Percentiles rank a stretch among this genome's conserved stretches.
Evolutionary conservation across 2,113 vertebrate genomes (phyloP).

Genomic region (Anthoscopus minutus): DNA sequence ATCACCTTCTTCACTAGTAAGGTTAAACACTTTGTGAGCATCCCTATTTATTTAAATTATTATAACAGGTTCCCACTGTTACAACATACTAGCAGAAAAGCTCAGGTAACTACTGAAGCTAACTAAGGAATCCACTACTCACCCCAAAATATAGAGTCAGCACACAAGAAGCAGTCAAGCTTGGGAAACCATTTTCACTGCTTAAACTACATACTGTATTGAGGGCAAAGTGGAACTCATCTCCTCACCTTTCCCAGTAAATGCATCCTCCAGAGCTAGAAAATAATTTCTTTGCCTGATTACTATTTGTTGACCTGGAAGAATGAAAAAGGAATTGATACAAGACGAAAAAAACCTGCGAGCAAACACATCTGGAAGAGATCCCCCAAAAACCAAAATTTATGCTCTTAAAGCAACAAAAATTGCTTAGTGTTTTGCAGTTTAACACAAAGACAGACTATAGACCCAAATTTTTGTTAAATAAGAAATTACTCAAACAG

Average conservation of each 20-base stretch:
- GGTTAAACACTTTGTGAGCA: slow-evolving; percentile 20
- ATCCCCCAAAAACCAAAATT: neutral
- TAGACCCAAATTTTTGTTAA: neutral
- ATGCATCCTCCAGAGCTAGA: neutral
- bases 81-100: slow-evolving; percentile 46
- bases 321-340: neutral
- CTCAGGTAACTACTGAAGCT: slow-evolving; percentile 49
- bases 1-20: neutral
- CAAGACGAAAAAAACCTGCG: slow-evolving; percentile 33
- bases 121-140: slow-evolving; percentile 32
- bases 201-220: slow-evolving; percentile 21
- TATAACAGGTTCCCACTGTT: slow-evolving; percentile 8
- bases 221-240: slow-evolving; percentile 47
- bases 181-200: slow-evolving; percentile 34
- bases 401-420: neutral
- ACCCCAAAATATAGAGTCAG: slow-evolving; percentile 28
- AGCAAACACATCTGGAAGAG: slow-evolving; percentile 16
- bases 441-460: slow-evolving; percentile 11
- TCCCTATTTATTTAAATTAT: neutral
- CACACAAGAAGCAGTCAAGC: slow-evolving; percentile 38
- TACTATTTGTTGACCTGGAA: neutral
- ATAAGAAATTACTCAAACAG: neutral
- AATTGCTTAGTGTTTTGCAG: neutral
- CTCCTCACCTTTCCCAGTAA: slow-evolving; percentile 26
- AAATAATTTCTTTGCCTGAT: neutral